phyloP scores from a whole-genome alignment of 1,140 invertebrate species.

The Dendrolimus kikuchii region DNA sequence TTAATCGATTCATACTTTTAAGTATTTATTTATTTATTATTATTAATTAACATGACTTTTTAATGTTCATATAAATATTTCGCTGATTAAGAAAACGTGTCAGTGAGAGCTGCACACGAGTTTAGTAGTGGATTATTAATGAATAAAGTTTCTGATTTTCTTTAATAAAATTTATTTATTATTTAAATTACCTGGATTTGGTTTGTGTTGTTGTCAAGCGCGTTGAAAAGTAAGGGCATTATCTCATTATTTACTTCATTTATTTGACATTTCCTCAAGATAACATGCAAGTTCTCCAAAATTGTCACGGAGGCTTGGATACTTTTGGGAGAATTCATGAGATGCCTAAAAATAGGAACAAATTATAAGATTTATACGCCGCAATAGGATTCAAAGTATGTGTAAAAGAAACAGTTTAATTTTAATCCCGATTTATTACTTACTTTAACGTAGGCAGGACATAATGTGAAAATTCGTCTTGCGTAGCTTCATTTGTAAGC shows the following conservation, averaged over 20 bases:
- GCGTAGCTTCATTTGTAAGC: conserved; percentile 87
- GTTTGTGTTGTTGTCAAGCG: conserved; percentile 92
- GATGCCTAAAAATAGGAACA: conserved; percentile 25
- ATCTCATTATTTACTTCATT: conserved; percentile 88
- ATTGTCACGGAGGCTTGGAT: conserved; percentile 93
- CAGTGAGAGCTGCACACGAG: too few species aligned
- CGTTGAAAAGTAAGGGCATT: conserved; percentile 89
- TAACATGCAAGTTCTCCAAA: conserved; percentile 92
- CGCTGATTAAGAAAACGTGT: too few species aligned
- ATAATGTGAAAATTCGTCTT: conserved; percentile 87
- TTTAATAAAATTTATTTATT: too few species aligned
- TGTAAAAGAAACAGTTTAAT: too few species aligned
- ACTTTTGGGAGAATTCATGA: conserved; percentile 89
- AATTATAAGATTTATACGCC: too few species aligned
- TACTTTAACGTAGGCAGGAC: conserved; percentile 71
- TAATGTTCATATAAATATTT: too few species aligned
- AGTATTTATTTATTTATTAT: too few species aligned
- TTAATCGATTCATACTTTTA: too few species aligned
- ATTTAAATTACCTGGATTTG: conserved; percentile 86
- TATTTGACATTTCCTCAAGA: conserved; percentile 89
- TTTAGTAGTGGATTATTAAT: too few species aligned
- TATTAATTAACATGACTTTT: too few species aligned
- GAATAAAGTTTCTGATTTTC: too few species aligned
- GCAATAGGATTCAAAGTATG: too few species aligned
- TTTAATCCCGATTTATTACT: conserved; percentile 5